Base-by-base conservation (phyloP, 1,140 invertebrate genomes). In the Lithobius niger region DNA sequence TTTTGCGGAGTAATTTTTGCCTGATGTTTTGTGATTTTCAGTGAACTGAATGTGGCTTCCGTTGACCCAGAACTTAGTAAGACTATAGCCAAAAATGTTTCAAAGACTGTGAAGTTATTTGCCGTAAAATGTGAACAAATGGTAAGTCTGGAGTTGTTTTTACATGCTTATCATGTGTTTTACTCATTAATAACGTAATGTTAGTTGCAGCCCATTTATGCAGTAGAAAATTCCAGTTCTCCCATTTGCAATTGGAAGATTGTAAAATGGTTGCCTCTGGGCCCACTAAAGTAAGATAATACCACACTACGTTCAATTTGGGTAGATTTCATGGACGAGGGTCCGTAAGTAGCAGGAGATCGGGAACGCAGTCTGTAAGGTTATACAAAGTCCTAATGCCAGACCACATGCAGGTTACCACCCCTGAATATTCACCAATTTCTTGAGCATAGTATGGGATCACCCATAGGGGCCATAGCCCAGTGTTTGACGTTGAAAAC, bases 81-180 rank as follows among this genome's bases (percentile, higher is more conserved):
- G 42, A 76, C 82, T 6, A 77, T 90, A 42, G 77, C 80, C 0
- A 80, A 78, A 61, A 90, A 90, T 65, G 80, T 91, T 4, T 75
- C 77, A 31, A 87, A 90, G 68, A 84, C 84, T 27, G 77, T 90
- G 48, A 78, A 83, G 65, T 72, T 90, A 25, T 82, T 88, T 66
- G 82, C 79, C 61, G 78, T 82, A 6, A 89, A 89, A 69, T 80
- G 82, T 60, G 86, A 90, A 66, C 80, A 87, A 60, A 74, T 86
- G 67, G 72, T 89, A n/a, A 71, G 24, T 44, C 27, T 15, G 22
- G 22, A 15, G 6, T 47, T 6, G 22, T 47, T 19, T 10, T 40
- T 40, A 47, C 31, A 10, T 10, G 31, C n/a, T 6, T 36, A 10
- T 36, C n/a, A 36, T 36, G 6, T 36, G 31, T 10, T 36, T 36